Base-by-base conservation (phyloP, 2,888 invertebrate species). In the Beris chalybata region DNA sequence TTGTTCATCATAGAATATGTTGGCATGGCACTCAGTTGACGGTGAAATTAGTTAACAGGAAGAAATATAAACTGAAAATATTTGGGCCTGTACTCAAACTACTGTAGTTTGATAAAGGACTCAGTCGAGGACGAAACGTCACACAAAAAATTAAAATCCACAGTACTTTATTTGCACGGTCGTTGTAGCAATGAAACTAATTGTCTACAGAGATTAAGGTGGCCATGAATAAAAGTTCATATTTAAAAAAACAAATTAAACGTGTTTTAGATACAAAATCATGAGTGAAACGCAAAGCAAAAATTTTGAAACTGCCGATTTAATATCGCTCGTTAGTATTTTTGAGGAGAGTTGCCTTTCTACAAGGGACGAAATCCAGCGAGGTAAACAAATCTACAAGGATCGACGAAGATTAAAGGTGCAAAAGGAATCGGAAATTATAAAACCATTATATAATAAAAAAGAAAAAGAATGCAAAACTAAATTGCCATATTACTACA, bases 171-270 rank as follows among this genome's bases (percentile, higher is more conserved):
- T 22, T 22, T 22, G 1, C 22, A 22, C 22, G 22, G 22, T 22
- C 22, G 22, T 22, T 22, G 22, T 22, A 22, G 22, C 22, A 22
- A 22, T 22, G 22, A 22, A 22, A 22, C 3, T 22, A 22, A 22
- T 22, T 3, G 71, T 22, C 22, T 22, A 22, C 22, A 22, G 22
- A 22, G 2, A 22, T 3, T 22, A 73, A 67, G 22, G 56, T 54
- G 38, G 38, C 38, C 38, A 38, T 38, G 38, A 38, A 38, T 7
- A 38, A 38, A 38, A 64, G 54, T 22, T 38, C 38, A 38, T 38
- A 38, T 38, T 31, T 38, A 22, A 38, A 48, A n/a, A 48, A 48
- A 15, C n/a, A 48, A 48, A 15, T 48, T 15, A n/a, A 15, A 11
- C 5, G 12, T 15, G 44, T 44, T 44, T 44, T 12, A 15, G 48